Conservation (phyloP, 2,113 vertebrate genomes). For the Sylvicapra grimmia region DNA sequence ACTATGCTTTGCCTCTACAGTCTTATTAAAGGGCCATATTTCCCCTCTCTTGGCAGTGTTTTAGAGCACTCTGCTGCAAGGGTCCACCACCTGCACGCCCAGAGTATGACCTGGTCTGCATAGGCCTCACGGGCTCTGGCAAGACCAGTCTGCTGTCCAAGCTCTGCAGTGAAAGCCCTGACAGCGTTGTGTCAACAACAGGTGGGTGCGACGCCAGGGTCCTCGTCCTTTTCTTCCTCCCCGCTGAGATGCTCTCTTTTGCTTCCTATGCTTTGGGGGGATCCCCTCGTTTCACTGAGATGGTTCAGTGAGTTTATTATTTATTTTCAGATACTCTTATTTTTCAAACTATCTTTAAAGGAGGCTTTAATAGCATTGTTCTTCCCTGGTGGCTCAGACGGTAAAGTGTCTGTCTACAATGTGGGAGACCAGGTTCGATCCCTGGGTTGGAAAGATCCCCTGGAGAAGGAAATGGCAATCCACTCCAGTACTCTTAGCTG, state of each 20-base stretch:
- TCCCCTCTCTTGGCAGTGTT: conserved; percentile 85
- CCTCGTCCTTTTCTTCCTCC: background rate
- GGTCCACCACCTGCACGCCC: conserved; percentile 92
- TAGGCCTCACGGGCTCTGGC: conserved; percentile 95
- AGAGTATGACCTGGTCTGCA: conserved; percentile 98
- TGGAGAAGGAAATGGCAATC: too few species aligned
- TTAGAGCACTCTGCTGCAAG: conserved; percentile 98
- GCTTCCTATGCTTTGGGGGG: background rate
- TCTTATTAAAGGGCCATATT: background rate
- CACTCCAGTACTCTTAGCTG: too few species aligned
- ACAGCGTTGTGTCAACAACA: conserved; percentile 92
- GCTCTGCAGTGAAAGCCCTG: conserved; percentile 90
- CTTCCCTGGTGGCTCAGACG: too few species aligned
- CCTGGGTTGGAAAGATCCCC: too few species aligned
- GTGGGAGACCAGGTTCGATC: rapidly evolving
- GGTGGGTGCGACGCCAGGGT: conserved; percentile 74
- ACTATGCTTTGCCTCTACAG: background rate
- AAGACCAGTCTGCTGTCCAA: conserved; percentile 94
- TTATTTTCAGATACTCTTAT: background rate
- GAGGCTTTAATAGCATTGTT: background rate
- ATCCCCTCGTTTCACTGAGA: background rate
- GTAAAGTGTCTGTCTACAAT: too few species aligned
- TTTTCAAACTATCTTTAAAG: background rate
- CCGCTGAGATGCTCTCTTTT: background rate
- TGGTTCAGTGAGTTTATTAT: background rate